phyloP scores from a whole-genome alignment of 2,797 vertebrate species.

The Phoxinus dragarum region DNA sequence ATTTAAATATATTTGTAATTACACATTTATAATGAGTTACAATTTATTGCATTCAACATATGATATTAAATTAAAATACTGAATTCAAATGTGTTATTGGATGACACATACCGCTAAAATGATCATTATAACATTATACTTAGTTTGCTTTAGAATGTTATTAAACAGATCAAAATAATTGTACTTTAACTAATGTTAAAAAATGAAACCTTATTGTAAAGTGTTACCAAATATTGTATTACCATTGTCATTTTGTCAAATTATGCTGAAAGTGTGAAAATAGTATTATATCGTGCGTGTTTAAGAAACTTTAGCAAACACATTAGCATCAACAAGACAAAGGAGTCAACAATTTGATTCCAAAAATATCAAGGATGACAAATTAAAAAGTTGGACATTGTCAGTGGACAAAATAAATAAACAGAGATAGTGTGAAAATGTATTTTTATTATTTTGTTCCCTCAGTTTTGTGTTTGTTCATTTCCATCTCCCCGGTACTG shows the following conservation, averaged over 20 bases:
- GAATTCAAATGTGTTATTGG: too few relatives aligned
- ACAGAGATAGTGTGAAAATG: neutral
- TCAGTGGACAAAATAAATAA: neutral
- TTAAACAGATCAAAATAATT: too few relatives aligned
- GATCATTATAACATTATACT: too few relatives aligned
- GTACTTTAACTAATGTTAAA: neutral
- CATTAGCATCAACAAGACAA: neutral
- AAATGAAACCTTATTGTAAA: neutral
- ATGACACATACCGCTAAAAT: too few relatives aligned
- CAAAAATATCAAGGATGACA: neutral
- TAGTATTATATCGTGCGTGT: neutral
- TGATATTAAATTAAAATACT: neutral
- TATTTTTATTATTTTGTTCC: neutral
- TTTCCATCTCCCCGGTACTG: slow-evolving; percentile 2
- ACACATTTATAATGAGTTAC: too few relatives aligned
- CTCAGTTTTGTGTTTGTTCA: slow-evolving; percentile 21
- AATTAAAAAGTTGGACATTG: neutral
- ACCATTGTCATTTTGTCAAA: neutral
- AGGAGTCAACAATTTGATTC: neutral
- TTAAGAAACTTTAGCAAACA: neutral
- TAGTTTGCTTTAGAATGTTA: too few relatives aligned
- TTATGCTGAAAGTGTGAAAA: neutral
- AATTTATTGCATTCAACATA: too few relatives aligned
- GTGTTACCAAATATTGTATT: neutral
- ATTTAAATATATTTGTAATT: too few relatives aligned